phyloP scores from a whole-genome alignment of 2,888 invertebrate species.

The Lobophora halterata region DNA sequence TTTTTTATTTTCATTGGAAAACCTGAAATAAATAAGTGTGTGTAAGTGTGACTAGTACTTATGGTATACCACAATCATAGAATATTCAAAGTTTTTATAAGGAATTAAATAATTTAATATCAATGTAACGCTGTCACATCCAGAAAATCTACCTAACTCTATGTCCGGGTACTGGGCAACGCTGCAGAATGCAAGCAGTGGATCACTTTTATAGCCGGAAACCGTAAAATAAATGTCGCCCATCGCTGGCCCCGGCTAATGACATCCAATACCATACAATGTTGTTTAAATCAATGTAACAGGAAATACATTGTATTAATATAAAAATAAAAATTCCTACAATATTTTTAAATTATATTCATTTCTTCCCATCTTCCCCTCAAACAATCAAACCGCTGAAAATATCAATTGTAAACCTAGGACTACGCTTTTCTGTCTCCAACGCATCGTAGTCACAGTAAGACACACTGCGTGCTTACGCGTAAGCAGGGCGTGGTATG shows the following conservation, averaged over 20 bases:
- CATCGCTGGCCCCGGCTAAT: constrained; percentile 72
- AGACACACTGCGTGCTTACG: constrained; percentile 36
- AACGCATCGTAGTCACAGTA: constrained; percentile 8
- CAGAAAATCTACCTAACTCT: constrained; percentile 13
- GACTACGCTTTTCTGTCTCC: too few relatives aligned
- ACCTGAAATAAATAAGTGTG: too few relatives aligned
- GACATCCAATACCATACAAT: constrained; percentile 56
- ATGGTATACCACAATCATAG: too few relatives aligned
- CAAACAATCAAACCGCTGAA: too few relatives aligned
- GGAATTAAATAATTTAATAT: too few relatives aligned
- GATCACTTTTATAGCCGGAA: constrained; percentile 81
- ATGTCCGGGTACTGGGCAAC: constrained; percentile 48
- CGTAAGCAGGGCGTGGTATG: constrained; percentile 44
- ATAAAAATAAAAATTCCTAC: background rate
- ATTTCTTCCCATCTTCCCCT: too few relatives aligned
- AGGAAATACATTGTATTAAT: too few relatives aligned
- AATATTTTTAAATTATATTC: background rate
- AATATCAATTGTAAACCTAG: too few relatives aligned
- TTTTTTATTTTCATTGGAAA: too few relatives aligned
- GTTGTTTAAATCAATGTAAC: constrained; percentile 45
- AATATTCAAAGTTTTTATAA: too few relatives aligned
- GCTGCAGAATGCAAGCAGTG: constrained; percentile 77
- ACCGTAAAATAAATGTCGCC: constrained; percentile 81
- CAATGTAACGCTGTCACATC: too few relatives aligned
- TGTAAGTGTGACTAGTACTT: too few relatives aligned